phyloP scores from a whole-genome alignment of 2,797 vertebrate genomes.

The Masticophis lateralis region DNA sequence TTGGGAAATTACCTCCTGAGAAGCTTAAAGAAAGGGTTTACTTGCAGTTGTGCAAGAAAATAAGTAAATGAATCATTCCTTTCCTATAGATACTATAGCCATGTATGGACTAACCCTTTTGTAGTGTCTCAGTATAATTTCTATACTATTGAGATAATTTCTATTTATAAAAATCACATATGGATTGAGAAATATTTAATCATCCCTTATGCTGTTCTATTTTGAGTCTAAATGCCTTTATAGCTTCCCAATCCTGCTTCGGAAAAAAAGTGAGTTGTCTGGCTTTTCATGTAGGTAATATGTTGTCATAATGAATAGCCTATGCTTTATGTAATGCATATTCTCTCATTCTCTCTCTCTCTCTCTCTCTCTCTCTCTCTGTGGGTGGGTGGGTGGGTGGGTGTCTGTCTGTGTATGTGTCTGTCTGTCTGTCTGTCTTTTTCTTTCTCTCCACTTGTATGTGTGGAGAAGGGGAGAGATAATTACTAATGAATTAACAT shows the following conservation, averaged over 20 bases:
- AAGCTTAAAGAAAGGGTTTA: neutral
- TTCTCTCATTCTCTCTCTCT: neutral
- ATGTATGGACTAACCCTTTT: neutral
- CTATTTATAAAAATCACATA: neutral
- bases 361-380: neutral
- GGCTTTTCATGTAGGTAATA: neutral
- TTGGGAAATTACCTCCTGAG: neutral
- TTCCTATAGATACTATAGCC: neutral
- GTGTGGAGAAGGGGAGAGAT: neutral
- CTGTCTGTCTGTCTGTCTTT: neutral
- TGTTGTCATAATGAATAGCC: neutral
- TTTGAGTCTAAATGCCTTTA: neutral
- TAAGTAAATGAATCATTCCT: neutral
- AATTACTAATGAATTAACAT: neutral
- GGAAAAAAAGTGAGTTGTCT: neutral
- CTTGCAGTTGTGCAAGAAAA: neutral
- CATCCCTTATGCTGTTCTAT: neutral
- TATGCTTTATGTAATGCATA: neutral
- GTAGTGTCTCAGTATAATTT: neutral
- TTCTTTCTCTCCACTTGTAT: neutral
- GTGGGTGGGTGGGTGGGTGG: too few species aligned
- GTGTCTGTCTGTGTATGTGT: too few species aligned
- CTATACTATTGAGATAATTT: neutral
- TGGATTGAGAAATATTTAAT: neutral
- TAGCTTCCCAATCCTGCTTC: neutral